phyloP scores from a whole-genome alignment of 2,888 invertebrate genomes.

The Callimorpha dominula region DNA sequence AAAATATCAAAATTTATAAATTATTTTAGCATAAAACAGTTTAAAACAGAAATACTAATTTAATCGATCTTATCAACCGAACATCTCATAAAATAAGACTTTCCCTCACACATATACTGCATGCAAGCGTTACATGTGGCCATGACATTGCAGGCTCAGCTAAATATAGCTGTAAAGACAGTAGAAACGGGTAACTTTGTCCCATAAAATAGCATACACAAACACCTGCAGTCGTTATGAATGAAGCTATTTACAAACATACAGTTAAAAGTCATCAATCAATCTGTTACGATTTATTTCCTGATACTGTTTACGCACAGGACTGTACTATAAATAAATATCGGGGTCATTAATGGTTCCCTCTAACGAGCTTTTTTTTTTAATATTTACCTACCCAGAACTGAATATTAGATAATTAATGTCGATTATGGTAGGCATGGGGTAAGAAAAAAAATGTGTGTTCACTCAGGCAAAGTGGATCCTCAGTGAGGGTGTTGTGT shows the following conservation, averaged over 20 bases:
- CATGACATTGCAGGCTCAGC: not conserved
- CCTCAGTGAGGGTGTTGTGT: not conserved
- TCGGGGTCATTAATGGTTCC: no score
- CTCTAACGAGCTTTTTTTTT: no score
- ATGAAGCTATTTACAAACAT: not conserved
- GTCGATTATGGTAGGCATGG: no score
- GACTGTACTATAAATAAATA: no score
- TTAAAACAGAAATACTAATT: not conserved
- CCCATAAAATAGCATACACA: not conserved
- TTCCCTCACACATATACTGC: not conserved
- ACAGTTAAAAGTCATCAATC: slow-evolving; percentile 1
- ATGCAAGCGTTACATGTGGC: not conserved
- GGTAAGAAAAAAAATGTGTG: not conserved
- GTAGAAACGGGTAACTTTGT: slow-evolving; percentile 5
- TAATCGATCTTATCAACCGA: not conserved
- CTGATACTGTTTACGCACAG: not conserved
- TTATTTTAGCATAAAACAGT: no score
- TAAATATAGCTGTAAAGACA: slow-evolving; percentile 4
- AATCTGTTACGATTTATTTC: not conserved
- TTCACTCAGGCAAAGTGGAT: not conserved
- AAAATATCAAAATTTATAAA: no score
- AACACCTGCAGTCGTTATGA: not conserved
- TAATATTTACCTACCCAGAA: not conserved
- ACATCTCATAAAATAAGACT: not conserved
- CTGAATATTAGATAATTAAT: no score